Base-by-base conservation (phyloP, 1,140 invertebrate genomes). In the Formica selysi region DNA sequence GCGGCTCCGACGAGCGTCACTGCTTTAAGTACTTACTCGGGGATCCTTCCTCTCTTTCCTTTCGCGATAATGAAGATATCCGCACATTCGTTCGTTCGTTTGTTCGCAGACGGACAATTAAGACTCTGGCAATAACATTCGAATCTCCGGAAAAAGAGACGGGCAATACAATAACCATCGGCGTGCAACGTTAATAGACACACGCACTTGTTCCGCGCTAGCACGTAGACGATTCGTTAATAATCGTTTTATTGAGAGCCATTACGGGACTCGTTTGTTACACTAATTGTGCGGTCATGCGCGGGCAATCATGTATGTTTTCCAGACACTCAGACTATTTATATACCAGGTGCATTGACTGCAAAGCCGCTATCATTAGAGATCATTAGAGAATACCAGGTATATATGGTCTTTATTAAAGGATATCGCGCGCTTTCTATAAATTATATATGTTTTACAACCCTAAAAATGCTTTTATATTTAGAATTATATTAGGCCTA, bases 41-140 rank as follows among this genome's bases (percentile, higher is more conserved):
- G 16, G n/a, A 79, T 41, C 51, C 29, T 44, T 29, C 59, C 61
- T 36, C 41, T 74, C 67, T 86, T 76, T 73, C 61, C 64, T 78
- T 13, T 11, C 22, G 29, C 16, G 44, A 26, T 59, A 76, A 87
- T 51, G 54, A 87, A 87, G 86, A 87, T 85, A 88, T 87, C 36
- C 48, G 22, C 44, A 54, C 22, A 29, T 70, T 59, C 71, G 62
- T 41, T 11, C 51, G 19, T 80, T 57, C 51, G 51, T 19, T 38
- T 8, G 38, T 38, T 38, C 38, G 38, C 22, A 22, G 73, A 57
- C 61, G 36, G 54, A 88, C 88, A 86, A 89, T 89, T 89, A 88
- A 86, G 74, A 51, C 61, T 11, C 67, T 38, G 7, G 41, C 44
- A 70, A 86, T 78, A 51, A 32, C 64, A 29, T 54, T 38, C 44